A percentile compares a stretch with the other conserved stretches of the same genome.
These are phyloP conservation scores for Sanderia malayensis DNA, from an alignment of 30 jellyfish, hydroid and myxozoan genomes.

Conservation along the genomic window DNA sequence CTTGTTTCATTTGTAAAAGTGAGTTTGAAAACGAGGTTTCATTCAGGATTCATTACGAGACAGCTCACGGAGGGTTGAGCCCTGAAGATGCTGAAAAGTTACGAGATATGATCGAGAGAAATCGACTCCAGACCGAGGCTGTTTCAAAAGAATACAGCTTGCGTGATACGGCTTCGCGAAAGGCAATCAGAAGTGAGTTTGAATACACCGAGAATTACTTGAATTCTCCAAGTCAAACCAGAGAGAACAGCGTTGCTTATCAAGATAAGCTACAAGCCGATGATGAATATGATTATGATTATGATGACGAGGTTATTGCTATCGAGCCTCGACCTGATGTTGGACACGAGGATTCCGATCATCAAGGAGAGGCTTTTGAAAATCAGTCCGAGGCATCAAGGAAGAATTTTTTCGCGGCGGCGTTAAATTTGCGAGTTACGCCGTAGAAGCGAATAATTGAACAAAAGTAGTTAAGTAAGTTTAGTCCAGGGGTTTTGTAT, in stretches of 20 bases:
- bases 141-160: slow-evolving; percentile 63
- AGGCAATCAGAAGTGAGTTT: slow-evolving; percentile 58
- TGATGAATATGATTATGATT: neutral
- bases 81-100: slow-evolving; percentile 38
- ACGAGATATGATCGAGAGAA: slow-evolving; percentile 48
- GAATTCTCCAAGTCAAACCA: neutral
- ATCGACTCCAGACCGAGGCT: slow-evolving; percentile 49
- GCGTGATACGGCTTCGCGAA: slow-evolving; percentile 62
- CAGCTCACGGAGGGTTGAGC: slow-evolving; percentile 55
- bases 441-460: no score
- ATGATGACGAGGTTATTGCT: neutral
- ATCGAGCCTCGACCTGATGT: neutral
- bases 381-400: slow-evolving; percentile 43
- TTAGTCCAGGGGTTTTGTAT: no score
- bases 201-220: slow-evolving; percentile 44
- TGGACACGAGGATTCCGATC: neutral
- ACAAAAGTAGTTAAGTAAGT: no score
- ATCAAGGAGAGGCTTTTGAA: neutral
- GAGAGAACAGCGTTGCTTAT: neutral
- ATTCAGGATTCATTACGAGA: slow-evolving; percentile 49
- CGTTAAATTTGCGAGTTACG: slow-evolving; percentile 54
- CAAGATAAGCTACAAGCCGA: slow-evolving; percentile 4
- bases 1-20: slow-evolving; percentile 64
- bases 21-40: slow-evolving; percentile 53
- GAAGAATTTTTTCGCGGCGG: slow-evolving; percentile 62